Base-by-base conservation (phyloP, 2,888 invertebrate genomes). In the Sesia apiformis region DNA sequence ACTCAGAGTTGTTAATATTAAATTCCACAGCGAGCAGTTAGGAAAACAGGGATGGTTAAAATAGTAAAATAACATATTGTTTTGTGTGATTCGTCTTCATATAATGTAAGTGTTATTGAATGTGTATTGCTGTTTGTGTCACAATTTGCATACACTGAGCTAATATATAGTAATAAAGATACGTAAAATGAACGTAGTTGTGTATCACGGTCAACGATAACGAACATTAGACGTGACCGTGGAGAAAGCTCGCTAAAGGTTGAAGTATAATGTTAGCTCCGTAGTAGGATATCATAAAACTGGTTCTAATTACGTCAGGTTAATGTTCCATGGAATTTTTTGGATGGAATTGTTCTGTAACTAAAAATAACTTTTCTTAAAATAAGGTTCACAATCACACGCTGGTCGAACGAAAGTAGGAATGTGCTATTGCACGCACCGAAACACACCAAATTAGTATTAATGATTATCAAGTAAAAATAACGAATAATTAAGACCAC, bases 351-450 rank as follows among this genome's bases (percentile, higher is more conserved):
- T 87, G 76, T 73, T 72, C 68, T 67, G 69, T 67, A 68, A 62
- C 23, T 23, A 23, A 23, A 63, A 61, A 64, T 66, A 71, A 60
- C 70, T 76, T 74, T 70, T 80, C 80, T 82, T 72, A 65, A 70
- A 63, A 66, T 78, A 74, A 75, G 75, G 66, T 70, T 76, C 70
- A 76, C 75, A 71, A 3, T 56, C 55, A 57, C 76, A 78, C 69
- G 69, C 76, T 61, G 72, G 66, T 71, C 74, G 74, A 74, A 73
- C 72, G 72, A 72, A 74, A 78, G 78, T 88, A 87, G 83, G 76
- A 78, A 79, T 72, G 89, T 88, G 89, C 88, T 89, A 86, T 88
- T 88, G 89, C 89, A 88, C 89, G 71, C 84, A 85, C 83, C 78
- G 81, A 84, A 81, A 81, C 70, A 74, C 82, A 87, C 86, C 85